phyloP scores from a whole-genome alignment of 2,888 invertebrate genomes.

The Limenitis arthemis region DNA sequence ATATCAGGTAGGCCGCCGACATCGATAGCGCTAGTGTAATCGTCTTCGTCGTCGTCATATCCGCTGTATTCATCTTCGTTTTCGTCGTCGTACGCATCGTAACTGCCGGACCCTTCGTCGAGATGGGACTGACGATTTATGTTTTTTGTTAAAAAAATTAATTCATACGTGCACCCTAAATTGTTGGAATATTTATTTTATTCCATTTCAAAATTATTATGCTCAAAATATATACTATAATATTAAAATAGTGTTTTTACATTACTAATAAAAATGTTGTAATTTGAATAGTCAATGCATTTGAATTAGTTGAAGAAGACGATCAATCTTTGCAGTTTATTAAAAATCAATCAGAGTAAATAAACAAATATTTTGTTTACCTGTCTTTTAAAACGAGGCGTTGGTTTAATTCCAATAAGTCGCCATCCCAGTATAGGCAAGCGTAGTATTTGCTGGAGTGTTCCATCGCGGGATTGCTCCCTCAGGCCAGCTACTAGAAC shows the following conservation, averaged over 20 bases:
- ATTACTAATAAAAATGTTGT: too few species aligned
- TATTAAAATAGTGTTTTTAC: not conserved
- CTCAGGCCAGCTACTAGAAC: slow-evolving; percentile 78
- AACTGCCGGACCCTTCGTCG: slow-evolving; percentile 54
- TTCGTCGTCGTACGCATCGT: slow-evolving; percentile 59
- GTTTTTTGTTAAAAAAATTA: not conserved
- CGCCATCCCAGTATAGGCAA: slow-evolving; percentile 83
- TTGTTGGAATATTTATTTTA: too few species aligned
- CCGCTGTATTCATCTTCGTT: slow-evolving; percentile 54
- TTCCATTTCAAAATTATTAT: too few species aligned
- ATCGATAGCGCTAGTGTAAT: slow-evolving; percentile 44
- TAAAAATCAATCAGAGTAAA: not conserved
- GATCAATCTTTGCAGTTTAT: too few species aligned
- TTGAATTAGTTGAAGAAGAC: too few species aligned
- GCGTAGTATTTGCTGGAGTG: slow-evolving; percentile 76
- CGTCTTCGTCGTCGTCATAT: slow-evolving; percentile 44
- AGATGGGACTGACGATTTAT: slow-evolving; percentile 30
- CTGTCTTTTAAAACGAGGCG: slow-evolving; percentile 53
- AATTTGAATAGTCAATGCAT: too few species aligned
- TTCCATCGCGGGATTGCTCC: slow-evolving; percentile 80
- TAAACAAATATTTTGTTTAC: slow-evolving; percentile 28
- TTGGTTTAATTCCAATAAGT: slow-evolving; percentile 54
- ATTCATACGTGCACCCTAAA: not conserved
- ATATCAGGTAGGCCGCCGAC: slow-evolving; percentile 37
- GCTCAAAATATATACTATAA: too few species aligned